Base-by-base conservation (phyloP, 2,888 invertebrate species). In the Xylophagus ater region DNA sequence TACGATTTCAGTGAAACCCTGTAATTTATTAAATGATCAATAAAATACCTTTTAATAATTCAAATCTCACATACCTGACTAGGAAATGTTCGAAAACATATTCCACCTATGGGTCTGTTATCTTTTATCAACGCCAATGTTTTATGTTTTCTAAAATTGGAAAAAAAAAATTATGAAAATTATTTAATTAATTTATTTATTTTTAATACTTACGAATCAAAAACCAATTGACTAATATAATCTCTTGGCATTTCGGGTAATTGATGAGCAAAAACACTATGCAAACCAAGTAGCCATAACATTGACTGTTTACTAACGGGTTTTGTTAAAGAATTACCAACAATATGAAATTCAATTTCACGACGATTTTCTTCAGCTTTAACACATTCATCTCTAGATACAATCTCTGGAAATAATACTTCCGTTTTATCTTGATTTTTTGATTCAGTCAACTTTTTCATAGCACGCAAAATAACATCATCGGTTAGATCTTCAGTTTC, bases 1-100 rank as follows among this genome's bases (percentile, higher is more conserved):
- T 1, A 98, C 98, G 52, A 98, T 96, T 66, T 98, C 97, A 2
- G 93, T 90, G 67, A 98, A 98, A 3, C 96, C 94, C 67, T 86
- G 52, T 0, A 40, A 37, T 34, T 15, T 12, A 17, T 4, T 10
- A 30, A 40, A 21, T 21, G 4, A n/a, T n/a, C n/a, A n/a, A n/a
- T 5, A 20, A 31, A 29, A 23, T 10, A 29, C 21, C 14, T 20
- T 10, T 14, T 8, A n/a, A n/a, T n/a, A n/a, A n/a, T n/a, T 34
- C 20, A 19, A 31, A 29, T 19, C 34, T 13, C 6, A 44, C 40
- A 46, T 46, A 69, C 69, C 62, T 81, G 94, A 3, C 84, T 78
- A 10, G 84, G 78, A 62, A 97, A 98, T 55, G 89, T 88, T 21
- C 97, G 75, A 58, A 97, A 98, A 57, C 96, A 97, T 50, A 98